Evolutionary conservation across 2,888 invertebrate genomes (phyloP).

Genomic region (Trileptium ribeirensis): DNA sequence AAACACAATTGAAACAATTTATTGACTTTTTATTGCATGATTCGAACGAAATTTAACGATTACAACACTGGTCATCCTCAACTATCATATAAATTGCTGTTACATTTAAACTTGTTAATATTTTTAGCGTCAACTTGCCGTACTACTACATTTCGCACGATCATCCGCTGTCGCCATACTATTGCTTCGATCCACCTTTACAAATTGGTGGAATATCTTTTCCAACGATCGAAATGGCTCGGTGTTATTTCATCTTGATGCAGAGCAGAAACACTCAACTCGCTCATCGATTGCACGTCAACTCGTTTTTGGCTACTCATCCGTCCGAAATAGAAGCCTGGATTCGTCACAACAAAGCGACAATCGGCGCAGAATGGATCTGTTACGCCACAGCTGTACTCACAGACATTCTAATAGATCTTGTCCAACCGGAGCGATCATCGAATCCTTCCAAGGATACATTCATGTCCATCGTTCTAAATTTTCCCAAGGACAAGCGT

Average conservation of each 20-base stretch:
- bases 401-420: not conserved
- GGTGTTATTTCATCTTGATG: not conserved
- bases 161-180: not conserved
- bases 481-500: not conserved
- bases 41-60: too few relatives aligned
- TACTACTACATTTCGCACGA: not conserved
- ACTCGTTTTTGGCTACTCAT: not conserved
- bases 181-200: not conserved
- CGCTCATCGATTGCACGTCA: not conserved
- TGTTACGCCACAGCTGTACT: not conserved
- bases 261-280: not conserved
- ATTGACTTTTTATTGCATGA: too few relatives aligned
- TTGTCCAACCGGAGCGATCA: not conserved
- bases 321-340: not conserved
- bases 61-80: too few relatives aligned
- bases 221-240: not conserved
- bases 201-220: not conserved
- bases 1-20: too few relatives aligned
- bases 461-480: not conserved
- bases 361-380: not conserved
- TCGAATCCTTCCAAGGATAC: not conserved
- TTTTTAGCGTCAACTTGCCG: not conserved
- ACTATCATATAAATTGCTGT: not conserved
- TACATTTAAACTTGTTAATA: not conserved
- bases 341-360: not conserved